Evolutionary conservation across 2,113 vertebrate genomes (phyloP).

Genomic region (Myxocyprinus asiaticus): DNA sequence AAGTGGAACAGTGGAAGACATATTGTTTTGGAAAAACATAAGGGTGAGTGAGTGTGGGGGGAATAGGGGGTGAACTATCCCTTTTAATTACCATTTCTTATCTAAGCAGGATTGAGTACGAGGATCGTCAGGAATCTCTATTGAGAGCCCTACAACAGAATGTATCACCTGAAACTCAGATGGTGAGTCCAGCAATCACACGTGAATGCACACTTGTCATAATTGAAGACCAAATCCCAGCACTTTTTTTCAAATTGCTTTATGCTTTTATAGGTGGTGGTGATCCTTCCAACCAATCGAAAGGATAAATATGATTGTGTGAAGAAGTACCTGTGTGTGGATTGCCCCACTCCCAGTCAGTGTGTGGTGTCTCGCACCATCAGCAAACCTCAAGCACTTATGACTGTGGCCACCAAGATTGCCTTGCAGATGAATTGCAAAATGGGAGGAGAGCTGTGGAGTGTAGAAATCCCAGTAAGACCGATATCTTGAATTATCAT

Average conservation of each 20-base stretch:
- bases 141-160: constrained; percentile 82
- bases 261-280: constrained; percentile 78
- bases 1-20: too few relatives aligned
- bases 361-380: constrained; percentile 88
- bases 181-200: constrained; percentile 73
- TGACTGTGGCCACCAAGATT: constrained; percentile 91
- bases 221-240: not conserved
- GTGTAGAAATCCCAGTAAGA: constrained; percentile 89
- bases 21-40: too few relatives aligned
- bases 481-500: not conserved
- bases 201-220: not conserved
- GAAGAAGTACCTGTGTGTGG: constrained; percentile 93
- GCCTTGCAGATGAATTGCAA: constrained; percentile 94
- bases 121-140: constrained; percentile 86
- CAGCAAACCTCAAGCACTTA: constrained; percentile 78
- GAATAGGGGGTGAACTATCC: too few relatives aligned
- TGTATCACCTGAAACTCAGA: constrained; percentile 78
- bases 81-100: not conserved
- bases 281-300: constrained; percentile 83
- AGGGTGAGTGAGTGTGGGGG: too few relatives aligned
- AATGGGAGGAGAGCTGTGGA: constrained; percentile 96
- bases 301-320: constrained; percentile 92
- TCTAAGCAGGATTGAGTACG: constrained; percentile 83
- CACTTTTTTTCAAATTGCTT: not conserved
- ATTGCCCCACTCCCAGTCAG: constrained; percentile 91